Evolutionary conservation across 2,888 invertebrate genomes (phyloP), one percentile per base, ranked within the genome.

Genomic region (Fragum whitleyi): DNA sequence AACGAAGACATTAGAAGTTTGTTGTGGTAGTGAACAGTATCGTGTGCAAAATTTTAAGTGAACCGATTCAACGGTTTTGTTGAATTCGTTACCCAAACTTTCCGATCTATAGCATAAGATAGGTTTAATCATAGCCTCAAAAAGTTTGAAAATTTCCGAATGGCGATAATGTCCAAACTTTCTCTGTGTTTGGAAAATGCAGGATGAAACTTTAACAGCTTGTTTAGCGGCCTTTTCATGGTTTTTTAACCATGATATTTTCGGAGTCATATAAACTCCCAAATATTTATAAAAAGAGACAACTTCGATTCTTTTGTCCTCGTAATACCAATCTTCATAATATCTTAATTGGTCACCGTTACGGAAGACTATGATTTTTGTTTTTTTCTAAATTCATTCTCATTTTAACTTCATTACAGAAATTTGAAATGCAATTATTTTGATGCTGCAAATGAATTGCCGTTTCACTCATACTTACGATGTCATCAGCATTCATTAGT

Each of bases 31-130:
- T 16, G 39, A 16, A 32, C 47, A 26, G 11, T 59, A 19, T 2
- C n/a, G 42, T 59, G 59, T 73, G 32, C 57, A 73, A 59, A 73
- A 73, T 23, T 61, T 36, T n/a, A 61, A 21, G 29, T 73, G 72
- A 14, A 73, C 28, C n/a, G 19, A 61, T 65, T 74, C 65, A 32
- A 73, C 26, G 21, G 32, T 21, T 36, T 39, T 36, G 23, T 19
- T 16, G 7, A 11, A 32, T 59, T 21, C 2, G 59, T 42, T 36
- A 6, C 72, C 42, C 72, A 59, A 73, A 59, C 59, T 28, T 61
- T 61, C 61, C 9, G 61, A 28, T 19, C 61, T 29, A 9, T 19
- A 61, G 9, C 61, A 61, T 16, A 61, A 61, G 14, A 32, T n/a
- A n/a, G n/a, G n/a, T n/a, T n/a, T n/a, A n/a, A n/a, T n/a, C n/a